phyloP scores from a whole-genome alignment of 2,113 vertebrate genomes.

The Scatophagus argus region DNA sequence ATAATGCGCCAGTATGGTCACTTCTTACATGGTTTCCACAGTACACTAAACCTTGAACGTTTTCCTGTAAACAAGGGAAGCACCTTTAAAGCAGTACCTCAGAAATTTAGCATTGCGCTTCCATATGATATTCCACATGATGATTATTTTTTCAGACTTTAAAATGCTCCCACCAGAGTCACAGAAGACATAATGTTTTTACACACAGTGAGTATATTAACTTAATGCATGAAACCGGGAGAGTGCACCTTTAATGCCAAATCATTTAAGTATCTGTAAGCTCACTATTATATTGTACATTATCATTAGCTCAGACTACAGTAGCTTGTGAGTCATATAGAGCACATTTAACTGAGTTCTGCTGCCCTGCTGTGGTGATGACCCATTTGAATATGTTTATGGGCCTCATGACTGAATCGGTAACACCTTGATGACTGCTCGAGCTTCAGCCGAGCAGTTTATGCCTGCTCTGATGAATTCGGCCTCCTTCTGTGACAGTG shows the following conservation, averaged over 20 bases:
- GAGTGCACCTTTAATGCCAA: neutral
- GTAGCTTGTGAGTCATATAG: neutral
- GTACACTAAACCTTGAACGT: neutral
- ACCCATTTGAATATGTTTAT: neutral
- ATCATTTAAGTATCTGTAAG: neutral
- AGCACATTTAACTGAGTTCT: neutral
- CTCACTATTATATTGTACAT: neutral
- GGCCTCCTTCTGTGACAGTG: neutral
- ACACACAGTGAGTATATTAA: neutral
- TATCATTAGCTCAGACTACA: too few relatives aligned
- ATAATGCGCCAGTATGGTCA: neutral
- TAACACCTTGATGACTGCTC: neutral
- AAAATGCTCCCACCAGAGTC: too few relatives aligned
- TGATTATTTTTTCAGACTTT: neutral
- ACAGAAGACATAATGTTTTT: neutral
- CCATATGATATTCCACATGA: too few relatives aligned
- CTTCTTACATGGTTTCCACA: neutral
- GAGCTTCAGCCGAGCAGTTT: conserved; percentile 19
- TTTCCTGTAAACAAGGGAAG: neutral
- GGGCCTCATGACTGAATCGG: conserved; percentile 4
- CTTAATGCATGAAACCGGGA: neutral
- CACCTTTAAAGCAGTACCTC: neutral
- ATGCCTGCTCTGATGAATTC: conserved; percentile 31
- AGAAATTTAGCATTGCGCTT: neutral
- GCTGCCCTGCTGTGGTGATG: neutral